A percentile compares a stretch with the other conserved stretches of the same genome.
These are phyloP conservation scores for Monochamus alternatus DNA, from an alignment of 2,888 invertebrate genomes.

Conservation along the genomic window DNA sequence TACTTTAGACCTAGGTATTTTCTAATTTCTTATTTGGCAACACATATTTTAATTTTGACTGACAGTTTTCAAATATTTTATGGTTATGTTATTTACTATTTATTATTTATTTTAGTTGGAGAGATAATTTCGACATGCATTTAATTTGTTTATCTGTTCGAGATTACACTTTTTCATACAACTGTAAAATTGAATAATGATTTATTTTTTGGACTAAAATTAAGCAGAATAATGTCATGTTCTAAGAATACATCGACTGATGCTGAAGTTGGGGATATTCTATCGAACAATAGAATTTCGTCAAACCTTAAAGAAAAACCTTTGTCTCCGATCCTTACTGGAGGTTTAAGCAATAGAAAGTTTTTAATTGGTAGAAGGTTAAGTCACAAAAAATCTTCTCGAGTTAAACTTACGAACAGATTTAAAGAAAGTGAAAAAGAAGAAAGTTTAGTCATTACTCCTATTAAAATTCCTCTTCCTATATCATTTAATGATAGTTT, in stretches of 20 bases:
- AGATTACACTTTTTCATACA: too few relatives aligned
- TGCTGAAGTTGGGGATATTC: constrained; percentile 33
- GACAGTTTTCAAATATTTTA: too few relatives aligned
- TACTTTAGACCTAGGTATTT: too few relatives aligned
- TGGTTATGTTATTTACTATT: not conserved
- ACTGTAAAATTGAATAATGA: too few relatives aligned
- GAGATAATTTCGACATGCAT: too few relatives aligned
- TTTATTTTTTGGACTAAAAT: too few relatives aligned
- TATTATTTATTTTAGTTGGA: not conserved
- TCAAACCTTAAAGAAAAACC: constrained; percentile 47
- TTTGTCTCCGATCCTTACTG: constrained; percentile 61
- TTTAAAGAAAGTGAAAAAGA: constrained; percentile 37
- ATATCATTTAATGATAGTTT: constrained; percentile 42
- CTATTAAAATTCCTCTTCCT: constrained; percentile 15
- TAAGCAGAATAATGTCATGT: not conserved
- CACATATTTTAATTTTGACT: too few relatives aligned
- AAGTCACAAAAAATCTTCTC: constrained; percentile 35
- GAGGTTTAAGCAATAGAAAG: constrained; percentile 49
- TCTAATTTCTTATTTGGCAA: too few relatives aligned
- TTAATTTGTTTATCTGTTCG: too few relatives aligned
- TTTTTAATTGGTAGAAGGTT: constrained; percentile 38
- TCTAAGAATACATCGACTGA: constrained; percentile 26
- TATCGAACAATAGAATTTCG: constrained; percentile 23
- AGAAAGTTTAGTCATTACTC: not conserved
- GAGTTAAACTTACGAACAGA: constrained; percentile 42